Base-by-base conservation (phyloP, 2,888 invertebrate genomes). In the Smittia aterrima region DNA sequence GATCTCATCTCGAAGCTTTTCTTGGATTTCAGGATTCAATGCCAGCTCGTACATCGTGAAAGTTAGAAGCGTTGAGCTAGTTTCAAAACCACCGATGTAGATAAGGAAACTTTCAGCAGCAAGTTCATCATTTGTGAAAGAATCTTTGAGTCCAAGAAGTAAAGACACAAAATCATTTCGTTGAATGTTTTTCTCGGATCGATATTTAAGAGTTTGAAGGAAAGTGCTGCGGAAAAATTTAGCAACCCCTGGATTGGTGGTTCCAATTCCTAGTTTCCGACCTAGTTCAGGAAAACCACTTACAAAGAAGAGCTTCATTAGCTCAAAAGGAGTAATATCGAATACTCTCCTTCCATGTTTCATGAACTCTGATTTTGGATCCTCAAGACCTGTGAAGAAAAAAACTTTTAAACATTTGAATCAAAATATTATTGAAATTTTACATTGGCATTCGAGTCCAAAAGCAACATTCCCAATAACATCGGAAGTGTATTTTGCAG, bases 181-280 rank as follows among this genome's bases (percentile, higher is more conserved):
- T 24, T 72, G 38, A 16, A 72, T 62, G 4, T 58, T 62, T 7
- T 72, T 72, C 22, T 80, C 79, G 77, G 84, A 84, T n/a, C 87
- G 79, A 75, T 84, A 82, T 1, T 83, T 80, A 1, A 87, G 81
- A 0, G 85, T 85, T 1, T 85, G 82, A 1, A 79, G 82, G 0
- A 86, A 85, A 0, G 84, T 81, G 0, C 79, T 79, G 62, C 82
- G 79, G 74, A 87, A 87, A 77, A 87, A 88, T 1, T 82, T 77
- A 16, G 78, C 78, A 2, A 81, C 77, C 1, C 80, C 78, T 1
- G 79, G 77, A 11, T 78, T 76, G 0, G 79, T 79, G 0, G 75
- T 64, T 1, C 79, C 78, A 75, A 80, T 75, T 11, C 79, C 76
- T 1, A 83, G 4, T 9, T 38, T 54, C 16, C 53, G 40, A 2